phyloP scores from a whole-genome alignment of 2,113 vertebrate species.

The Caranx melampygus region DNA sequence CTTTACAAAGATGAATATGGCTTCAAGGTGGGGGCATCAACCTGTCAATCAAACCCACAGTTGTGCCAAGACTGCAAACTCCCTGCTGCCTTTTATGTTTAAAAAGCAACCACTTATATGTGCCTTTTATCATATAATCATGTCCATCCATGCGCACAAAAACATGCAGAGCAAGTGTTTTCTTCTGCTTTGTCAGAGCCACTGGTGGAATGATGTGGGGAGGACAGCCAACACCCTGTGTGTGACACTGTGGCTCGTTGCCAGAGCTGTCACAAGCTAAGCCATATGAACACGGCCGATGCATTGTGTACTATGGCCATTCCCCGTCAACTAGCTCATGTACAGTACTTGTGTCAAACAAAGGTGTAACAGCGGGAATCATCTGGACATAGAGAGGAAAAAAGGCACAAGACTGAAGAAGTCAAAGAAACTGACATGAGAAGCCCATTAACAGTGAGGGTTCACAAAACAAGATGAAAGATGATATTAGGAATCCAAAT shows the following conservation, averaged over 20 bases:
- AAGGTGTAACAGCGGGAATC: conserved; percentile 49
- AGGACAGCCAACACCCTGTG: conserved; percentile 9
- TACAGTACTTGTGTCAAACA: conserved; percentile 52
- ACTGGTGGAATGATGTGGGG: conserved; percentile 54
- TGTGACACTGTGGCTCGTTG: conserved; percentile 50
- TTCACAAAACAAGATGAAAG: conserved; percentile 31
- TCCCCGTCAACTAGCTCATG: conserved; percentile 63
- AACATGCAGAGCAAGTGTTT: conserved; percentile 1
- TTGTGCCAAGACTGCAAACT: conserved; percentile 31
- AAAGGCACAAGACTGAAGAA: not conserved
- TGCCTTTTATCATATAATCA: conserved; percentile 50
- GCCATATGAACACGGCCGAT: conserved; percentile 49
- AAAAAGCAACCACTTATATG: conserved; percentile 43
- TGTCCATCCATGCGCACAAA: conserved; percentile 22
- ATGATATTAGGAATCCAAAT: conserved; percentile 61
- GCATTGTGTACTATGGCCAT: conserved; percentile 47
- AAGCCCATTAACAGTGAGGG: conserved; percentile 29
- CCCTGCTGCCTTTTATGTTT: conserved; percentile 44
- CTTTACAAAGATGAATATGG: not conserved
- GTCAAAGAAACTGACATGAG: conserved; percentile 21
- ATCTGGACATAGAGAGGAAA: not conserved
- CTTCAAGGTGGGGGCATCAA: conserved; percentile 20
- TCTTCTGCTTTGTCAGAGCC: conserved; percentile 34
- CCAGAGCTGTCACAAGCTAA: conserved; percentile 51
- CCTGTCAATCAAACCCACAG: conserved; percentile 7